A percentile compares a stretch with the other conserved stretches of the same genome.
Evolutionary conservation across 2,113 vertebrate genomes (phyloP).

Genomic region (Siphamia tubifer): DNA sequence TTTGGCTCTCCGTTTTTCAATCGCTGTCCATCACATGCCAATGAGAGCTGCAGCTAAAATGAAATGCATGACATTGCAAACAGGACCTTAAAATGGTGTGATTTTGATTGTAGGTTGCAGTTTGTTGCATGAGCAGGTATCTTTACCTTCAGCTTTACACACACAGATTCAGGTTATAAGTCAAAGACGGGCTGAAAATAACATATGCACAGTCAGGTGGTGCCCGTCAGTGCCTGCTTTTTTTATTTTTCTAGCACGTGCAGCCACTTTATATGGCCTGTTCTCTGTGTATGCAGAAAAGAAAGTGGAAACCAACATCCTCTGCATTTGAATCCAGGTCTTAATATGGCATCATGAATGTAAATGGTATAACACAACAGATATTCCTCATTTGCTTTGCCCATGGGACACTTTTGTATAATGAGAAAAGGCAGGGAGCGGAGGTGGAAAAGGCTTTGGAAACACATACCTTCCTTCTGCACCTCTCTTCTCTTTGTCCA

Average conservation of each 20-base stretch:
- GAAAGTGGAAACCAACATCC: too few relatives aligned
- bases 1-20: neutral
- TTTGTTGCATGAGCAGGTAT: neutral
- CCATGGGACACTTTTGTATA: too few relatives aligned
- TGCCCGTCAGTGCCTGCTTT: neutral
- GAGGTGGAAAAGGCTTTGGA: too few relatives aligned
- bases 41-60: neutral
- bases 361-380: too few relatives aligned
- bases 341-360: too few relatives aligned
- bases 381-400: too few relatives aligned
- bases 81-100: neutral
- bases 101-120: neutral
- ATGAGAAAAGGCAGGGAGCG: too few relatives aligned
- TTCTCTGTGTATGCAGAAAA: neutral
- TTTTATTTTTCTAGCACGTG: constrained; percentile 1
- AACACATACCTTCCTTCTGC: too few relatives aligned
- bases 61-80: constrained; percentile 1
- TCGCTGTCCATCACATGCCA: neutral
- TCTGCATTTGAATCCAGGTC: too few relatives aligned
- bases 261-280: neutral
- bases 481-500: too few relatives aligned
- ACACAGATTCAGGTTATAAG: neutral
- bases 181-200: neutral
- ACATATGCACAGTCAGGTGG: constrained; percentile 14
- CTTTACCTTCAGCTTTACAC: neutral